Evolutionary conservation across 2,797 vertebrate genomes (phyloP), one percentile per base, ranked within the genome.

Genomic region (Centropyge bicolor): DNA sequence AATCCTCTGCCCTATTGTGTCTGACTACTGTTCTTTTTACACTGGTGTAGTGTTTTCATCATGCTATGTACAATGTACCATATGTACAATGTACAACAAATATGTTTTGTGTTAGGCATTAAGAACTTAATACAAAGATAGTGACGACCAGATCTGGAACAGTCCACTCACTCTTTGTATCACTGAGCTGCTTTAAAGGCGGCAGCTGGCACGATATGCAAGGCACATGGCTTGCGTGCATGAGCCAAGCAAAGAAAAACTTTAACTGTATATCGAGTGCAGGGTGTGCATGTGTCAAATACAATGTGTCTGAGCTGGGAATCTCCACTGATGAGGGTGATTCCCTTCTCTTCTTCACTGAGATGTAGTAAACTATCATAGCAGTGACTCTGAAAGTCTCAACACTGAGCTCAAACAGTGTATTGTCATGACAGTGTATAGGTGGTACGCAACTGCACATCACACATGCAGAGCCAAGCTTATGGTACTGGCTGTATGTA

Each of bases 201-300:
- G 59, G 73, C 85, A 87, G 84, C 77, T 86, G 86, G 75, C 40
- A 63, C 17, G 16, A 57, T 67, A 80, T 82, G 89, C 82, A 84
- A 87, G 64, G 70, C 69, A 80, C 76, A 74, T 45, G 51, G 67
- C 31, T 55, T 74, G 67, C 55, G 1, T 81, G 80, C 74, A 55
- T 57, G 66, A 78, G 74, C 59, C 24, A 8, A 12, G 22, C n/a
- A 57, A 54, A 70, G 22, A 70, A 31, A 51, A 63, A 61, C 27
- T 27, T 49, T 10, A 41, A 75, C 27, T 55, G 13, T 13, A 22
- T 14, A 1, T 62, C 6, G 24, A 46, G 40, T 51, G 24, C 22
- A 51, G 14, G 22, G 38, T 27, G 8, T 48, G 35, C 20, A 35
- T 41, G 35, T 62, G 68, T 66, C 40, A 66, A 27, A 48, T n/a